A percentile compares a stretch with the other conserved stretches of the same genome.
These are phyloP conservation scores for Regulus satrapa DNA, from an alignment of 2,113 vertebrate species.

Conservation along the genomic window DNA sequence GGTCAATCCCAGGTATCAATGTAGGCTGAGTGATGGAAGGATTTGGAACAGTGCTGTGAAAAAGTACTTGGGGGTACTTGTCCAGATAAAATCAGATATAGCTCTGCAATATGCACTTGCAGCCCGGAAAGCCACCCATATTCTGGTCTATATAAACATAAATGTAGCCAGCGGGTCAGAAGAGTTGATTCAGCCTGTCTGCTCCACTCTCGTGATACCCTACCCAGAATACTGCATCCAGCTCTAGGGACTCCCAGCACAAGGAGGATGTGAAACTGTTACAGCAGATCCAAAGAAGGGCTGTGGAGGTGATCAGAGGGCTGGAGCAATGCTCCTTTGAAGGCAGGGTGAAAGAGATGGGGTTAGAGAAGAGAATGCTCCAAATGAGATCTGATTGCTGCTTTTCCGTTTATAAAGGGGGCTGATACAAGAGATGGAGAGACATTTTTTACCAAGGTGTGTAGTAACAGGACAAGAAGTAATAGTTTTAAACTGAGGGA, in stretches of 20 bases:
- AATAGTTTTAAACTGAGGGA: background rate
- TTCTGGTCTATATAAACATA: background rate
- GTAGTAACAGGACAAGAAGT: background rate
- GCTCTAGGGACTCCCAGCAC: background rate
- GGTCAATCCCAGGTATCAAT: background rate
- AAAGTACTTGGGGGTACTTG: background rate
- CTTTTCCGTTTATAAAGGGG: background rate
- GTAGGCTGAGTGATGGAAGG: background rate
- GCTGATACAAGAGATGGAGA: background rate
- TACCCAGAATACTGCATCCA: background rate
- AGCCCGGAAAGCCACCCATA: rapidly evolving
- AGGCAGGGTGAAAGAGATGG: background rate
- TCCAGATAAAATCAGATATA: background rate
- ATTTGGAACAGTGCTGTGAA: background rate
- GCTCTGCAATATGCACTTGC: background rate
- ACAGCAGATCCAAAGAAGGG: background rate
- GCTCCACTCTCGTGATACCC: background rate
- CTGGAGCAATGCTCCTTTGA: background rate
- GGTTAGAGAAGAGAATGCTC: background rate
- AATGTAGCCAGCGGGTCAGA: no score
- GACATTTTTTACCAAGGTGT: background rate
- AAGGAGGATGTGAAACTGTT: background rate
- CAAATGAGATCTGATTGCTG: no score
- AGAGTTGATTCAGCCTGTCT: background rate
- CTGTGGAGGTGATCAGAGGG: background rate